Evolutionary conservation across 2,888 invertebrate species (phyloP).

Genomic region (Scelioninae gen. 1): DNA sequence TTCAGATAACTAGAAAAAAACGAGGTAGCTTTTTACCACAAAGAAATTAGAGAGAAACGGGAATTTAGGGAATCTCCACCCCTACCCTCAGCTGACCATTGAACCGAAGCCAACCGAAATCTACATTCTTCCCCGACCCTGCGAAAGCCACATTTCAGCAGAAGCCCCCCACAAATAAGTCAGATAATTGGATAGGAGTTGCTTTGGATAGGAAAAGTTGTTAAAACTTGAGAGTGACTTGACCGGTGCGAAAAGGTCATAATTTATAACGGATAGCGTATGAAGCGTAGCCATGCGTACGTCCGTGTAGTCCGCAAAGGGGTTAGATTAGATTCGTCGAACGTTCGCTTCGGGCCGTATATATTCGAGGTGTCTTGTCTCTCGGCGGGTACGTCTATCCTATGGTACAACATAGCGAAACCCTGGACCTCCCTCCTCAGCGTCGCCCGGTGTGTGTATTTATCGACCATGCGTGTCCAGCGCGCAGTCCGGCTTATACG

Average conservation of each 20-base stretch:
- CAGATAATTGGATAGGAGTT: conserved; percentile 59
- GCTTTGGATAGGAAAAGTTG: conserved; percentile 34
- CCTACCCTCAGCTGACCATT: conserved; percentile 34
- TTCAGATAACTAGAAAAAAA: not conserved
- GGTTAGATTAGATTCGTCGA: conserved; percentile 83
- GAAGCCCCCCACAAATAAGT: conserved; percentile 50
- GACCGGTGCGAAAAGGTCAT: conserved; percentile 35
- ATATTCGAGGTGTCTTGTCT: conserved; percentile 80
- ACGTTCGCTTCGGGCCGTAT: conserved; percentile 78
- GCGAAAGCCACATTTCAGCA: conserved; percentile 26
- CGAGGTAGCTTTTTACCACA: not conserved
- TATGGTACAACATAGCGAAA: conserved; percentile 52
- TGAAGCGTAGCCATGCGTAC: conserved; percentile 41
- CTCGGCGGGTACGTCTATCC: conserved; percentile 75
- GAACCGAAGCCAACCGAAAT: conserved; percentile 18
- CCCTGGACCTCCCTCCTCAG: conserved; percentile 40
- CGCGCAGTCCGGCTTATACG: conserved; percentile 51
- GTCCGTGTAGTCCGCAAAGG: conserved; percentile 72
- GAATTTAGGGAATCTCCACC: conserved; percentile 45
- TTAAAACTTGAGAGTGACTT: conserved; percentile 28
- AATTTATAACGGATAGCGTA: conserved; percentile 56
- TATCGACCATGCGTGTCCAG: conserved; percentile 75
- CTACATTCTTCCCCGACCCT: conserved; percentile 49
- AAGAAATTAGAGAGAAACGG: conserved; percentile 40
- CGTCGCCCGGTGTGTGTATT: conserved; percentile 66